Evolutionary conservation across 2,888 invertebrate genomes (phyloP), one percentile per base, ranked within the genome.

Genomic region (Heliconius aoede): DNA sequence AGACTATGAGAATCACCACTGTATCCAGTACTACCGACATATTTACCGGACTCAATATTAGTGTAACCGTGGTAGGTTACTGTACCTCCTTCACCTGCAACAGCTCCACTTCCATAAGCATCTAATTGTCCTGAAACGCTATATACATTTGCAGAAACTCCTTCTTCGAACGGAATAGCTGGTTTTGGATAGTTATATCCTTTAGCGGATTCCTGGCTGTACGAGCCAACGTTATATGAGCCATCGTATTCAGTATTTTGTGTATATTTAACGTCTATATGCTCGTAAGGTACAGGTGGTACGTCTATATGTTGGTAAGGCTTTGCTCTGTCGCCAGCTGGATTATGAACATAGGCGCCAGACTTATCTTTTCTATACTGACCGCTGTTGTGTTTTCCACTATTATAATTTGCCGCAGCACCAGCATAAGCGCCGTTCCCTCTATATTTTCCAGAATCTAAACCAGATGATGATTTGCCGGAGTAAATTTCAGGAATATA

Each of bases 301-400:
- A 91, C 87, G 46, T 86, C 89, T n/a, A 88, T 81, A 78, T 95
- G 94, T 77, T 84, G 88, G 81, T 95, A 95, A 26, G 94, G 93
- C 76, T 87, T 89, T 3, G 93, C 94, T 60, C 88, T 86, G 77
- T 95, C 94, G 46, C 94, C 94, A 5, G 92, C 85, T 78, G 94
- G 90, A 80, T 95, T 94, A 80, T 95, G 94, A 4, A 93, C 86
- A 81, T 95, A 95, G 3, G 90, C 89, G n/a, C 95, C 95, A 24
- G 93, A 90, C 40, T 85, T 85, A n/a, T 90, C 86, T 73, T 87
- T 86, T 78, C 82, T 78, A 36, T 81, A 83, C 21, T 72, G 73
- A 28, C 80, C 85, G 46, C 79, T 80, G 58, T 82, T 86, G 81
- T 81, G 78, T 58, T 79, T 78, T 32, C 81, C 78, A 13, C 30